A percentile compares a stretch with the other conserved stretches of the same genome.
Evolutionary conservation across 2,888 invertebrate genomes (phyloP).

Genomic region (Orthosia gothica): DNA sequence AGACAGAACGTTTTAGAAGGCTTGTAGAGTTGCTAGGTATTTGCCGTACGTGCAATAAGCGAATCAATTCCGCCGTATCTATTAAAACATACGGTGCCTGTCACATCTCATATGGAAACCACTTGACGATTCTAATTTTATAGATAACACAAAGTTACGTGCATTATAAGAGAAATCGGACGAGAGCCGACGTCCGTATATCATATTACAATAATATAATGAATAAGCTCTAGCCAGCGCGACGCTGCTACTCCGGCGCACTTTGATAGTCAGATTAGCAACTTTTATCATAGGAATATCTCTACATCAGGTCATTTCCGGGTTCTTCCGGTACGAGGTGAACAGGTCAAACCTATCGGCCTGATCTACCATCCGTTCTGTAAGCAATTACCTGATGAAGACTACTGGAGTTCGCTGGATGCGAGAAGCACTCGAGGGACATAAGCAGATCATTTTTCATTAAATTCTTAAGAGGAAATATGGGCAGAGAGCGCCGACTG

Average conservation of each 20-base stretch:
- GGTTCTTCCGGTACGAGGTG: too few relatives aligned
- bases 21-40: background rate
- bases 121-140: conserved; percentile 81
- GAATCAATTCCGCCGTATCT: conserved; percentile 49
- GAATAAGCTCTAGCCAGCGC: conserved; percentile 70
- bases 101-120: conserved; percentile 70
- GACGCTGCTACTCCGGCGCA: conserved; percentile 67
- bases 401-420: too few relatives aligned
- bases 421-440: too few relatives aligned
- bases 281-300: conserved; percentile 72
- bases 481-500: too few relatives aligned
- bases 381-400: background rate
- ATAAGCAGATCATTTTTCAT: background rate
- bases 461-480: background rate
- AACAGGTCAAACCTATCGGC: too few relatives aligned
- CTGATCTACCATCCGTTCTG: background rate
- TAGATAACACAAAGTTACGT: conserved; percentile 85
- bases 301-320: too few relatives aligned
- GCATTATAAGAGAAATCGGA: conserved; percentile 76
- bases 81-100: conserved; percentile 51
- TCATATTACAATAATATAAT: conserved; percentile 77
- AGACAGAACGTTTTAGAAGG: background rate
- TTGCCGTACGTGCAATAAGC: conserved; percentile 30
- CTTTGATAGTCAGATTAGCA: conserved; percentile 87
- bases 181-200: conserved; percentile 74